Conservation (phyloP, 2,888 invertebrate species). For the Caenorhabditis becei region DNA sequence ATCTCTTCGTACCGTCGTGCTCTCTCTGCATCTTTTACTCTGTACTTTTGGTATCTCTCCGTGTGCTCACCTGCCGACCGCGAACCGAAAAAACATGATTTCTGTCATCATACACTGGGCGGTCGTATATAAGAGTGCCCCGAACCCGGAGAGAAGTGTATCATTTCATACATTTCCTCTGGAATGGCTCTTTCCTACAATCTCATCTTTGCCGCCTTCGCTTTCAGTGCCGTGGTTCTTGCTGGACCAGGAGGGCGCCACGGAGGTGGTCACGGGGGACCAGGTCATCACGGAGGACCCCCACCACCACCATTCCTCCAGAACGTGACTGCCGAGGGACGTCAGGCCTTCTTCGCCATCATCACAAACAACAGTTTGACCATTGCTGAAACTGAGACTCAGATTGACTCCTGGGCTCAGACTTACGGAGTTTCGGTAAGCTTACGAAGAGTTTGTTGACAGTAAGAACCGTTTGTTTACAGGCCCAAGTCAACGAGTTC, state of each 20-base stretch:
- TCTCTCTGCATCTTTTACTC: constrained; percentile 24
- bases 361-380: constrained; percentile 32
- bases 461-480: neutral
- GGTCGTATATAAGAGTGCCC: constrained; percentile 27
- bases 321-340: constrained; percentile 46
- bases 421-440: constrained; percentile 53
- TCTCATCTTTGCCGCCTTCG: constrained; percentile 41
- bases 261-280: constrained; percentile 30
- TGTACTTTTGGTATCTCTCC: constrained; percentile 44
- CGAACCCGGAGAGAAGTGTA: constrained; percentile 1
- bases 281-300: constrained; percentile 31
- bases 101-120: constrained; percentile 33
- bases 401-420: constrained; percentile 37
- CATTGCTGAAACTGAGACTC: constrained; percentile 37
- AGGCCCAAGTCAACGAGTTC: constrained; percentile 42
- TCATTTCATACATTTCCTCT: constrained; percentile 39
- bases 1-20: constrained; percentile 13
- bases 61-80: constrained; percentile 51
- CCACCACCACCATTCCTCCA: constrained; percentile 52
- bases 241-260: constrained; percentile 44
- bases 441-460: neutral
- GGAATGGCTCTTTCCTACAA: constrained; percentile 46
- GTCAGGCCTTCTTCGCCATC: constrained; percentile 50
- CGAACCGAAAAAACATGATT: constrained; percentile 49
- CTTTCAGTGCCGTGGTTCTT: constrained; percentile 18